Base-by-base conservation (phyloP, 2,113 vertebrate species). In the Apteryx owenii region DNA sequence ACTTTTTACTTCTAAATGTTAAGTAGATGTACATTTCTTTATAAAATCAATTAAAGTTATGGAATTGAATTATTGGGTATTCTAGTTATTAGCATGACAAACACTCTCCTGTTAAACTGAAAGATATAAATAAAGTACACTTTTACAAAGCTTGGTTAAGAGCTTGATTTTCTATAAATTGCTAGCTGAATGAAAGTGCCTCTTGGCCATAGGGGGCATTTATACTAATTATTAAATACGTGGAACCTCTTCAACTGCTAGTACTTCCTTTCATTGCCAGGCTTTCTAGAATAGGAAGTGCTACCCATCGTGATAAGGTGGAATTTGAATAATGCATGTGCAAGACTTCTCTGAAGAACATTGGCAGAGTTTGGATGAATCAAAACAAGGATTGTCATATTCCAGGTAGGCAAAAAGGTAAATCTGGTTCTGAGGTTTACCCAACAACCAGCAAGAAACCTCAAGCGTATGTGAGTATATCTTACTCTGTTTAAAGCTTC, bases 11-110 rank as follows among this genome's bases (percentile, higher is more conserved):
- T 89, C 76, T 88, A 78, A 96, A 62, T 87, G 69, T 69, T 58
- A 96, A 95, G 91, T 9, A 85, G 85, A 50, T 94, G 73, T 93
- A 75, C 94, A 94, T 95, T 96, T 97, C 95, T 96, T 95, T 72
- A 69, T 71, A 91, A 94, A 76, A 90, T 95, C 90, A 97, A 92
- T 96, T 95, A 92, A 97, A 96, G 66, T 80, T 88, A 56, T 89
- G 89, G 53, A 96, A 94, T 54, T 38, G 51, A 54, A n/a, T 42
- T 21, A 33, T 44, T 44, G 17, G 29, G 36, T 54, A 33, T 66
- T 66, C 25, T 72, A 19, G 22, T 53, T 54, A 33, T 33, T 66
- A 66, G 29, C 31, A n/a, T 54, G 62, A 81, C 29, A 53, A 66
- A 12, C 23, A 29, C 5, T 81, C 3, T 81, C 29, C 18, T 54